Conservation (phyloP, 2,113 vertebrate genomes). For the Poeciliopsis occidentalis region DNA sequence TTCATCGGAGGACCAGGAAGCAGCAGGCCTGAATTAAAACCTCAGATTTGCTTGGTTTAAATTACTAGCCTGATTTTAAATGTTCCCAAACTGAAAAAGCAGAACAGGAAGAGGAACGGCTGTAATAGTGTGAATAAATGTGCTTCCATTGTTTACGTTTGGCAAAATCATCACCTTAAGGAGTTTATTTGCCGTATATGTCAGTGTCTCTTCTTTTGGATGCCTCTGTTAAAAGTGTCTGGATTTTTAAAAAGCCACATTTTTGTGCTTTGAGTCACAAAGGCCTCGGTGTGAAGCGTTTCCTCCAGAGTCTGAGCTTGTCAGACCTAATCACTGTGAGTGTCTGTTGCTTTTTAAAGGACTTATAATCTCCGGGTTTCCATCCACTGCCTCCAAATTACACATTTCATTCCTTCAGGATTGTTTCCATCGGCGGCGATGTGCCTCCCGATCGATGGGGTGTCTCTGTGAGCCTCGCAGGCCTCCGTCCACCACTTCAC, state of each 20-base stretch:
- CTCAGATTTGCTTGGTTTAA: not conserved
- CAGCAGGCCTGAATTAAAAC: not conserved
- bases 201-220: too few species aligned
- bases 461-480: not conserved
- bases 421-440: not conserved
- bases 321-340: slow-evolving; percentile 22
- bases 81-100: not conserved
- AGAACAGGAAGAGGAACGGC: too few species aligned
- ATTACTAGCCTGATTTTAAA: not conserved
- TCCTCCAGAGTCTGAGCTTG: not conserved
- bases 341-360: slow-evolving; percentile 12
- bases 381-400: slow-evolving; percentile 18
- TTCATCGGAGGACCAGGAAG: not conserved
- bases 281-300: not conserved
- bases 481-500: slow-evolving; percentile 44
- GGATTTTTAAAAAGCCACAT: not conserved
- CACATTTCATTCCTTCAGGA: slow-evolving; percentile 5
- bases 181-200: too few species aligned
- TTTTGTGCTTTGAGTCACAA: not conserved
- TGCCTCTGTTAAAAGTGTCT: too few species aligned
- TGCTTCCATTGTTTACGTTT: too few species aligned
- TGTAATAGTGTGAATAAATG: too few species aligned
- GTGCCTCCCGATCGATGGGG: slow-evolving; percentile 21
- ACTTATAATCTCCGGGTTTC: slow-evolving; percentile 14
- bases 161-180: too few species aligned